These are phyloP conservation scores for Tokudaia tokunoshimensis DNA, from an alignment of 2,797 vertebrate genomes.

Conservation along the genomic window DNA sequence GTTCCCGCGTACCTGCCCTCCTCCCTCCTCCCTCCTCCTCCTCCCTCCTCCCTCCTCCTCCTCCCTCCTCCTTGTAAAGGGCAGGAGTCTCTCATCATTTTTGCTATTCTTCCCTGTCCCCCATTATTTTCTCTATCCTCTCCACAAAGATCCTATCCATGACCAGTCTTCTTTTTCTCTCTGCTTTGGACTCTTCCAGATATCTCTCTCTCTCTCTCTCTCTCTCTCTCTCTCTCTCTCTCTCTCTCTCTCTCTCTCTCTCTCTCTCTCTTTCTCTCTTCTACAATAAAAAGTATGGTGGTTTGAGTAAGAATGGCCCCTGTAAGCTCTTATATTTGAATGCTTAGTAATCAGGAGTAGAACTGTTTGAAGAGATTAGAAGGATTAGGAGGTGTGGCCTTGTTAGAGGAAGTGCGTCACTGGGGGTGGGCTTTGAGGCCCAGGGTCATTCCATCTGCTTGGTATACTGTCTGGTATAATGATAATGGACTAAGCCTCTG, in stretches of 20 bases:
- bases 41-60: neutral
- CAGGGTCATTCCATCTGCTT: neutral
- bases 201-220: neutral
- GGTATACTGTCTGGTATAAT: neutral
- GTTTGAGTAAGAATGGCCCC: neutral
- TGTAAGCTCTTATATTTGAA: neutral
- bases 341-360: neutral
- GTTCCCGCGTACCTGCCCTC: neutral
- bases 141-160: neutral
- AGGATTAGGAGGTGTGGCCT: neutral
- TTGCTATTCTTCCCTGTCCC: neutral
- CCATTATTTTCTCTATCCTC: neutral
- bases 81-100: neutral
- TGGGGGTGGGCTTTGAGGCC: neutral
- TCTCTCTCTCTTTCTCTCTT: too few relatives aligned
- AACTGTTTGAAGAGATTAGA: neutral
- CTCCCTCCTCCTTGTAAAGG: neutral
- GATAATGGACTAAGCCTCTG: neutral
- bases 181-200: neutral
- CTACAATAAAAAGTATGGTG: neutral
- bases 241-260: neutral
- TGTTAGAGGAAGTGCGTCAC: neutral
- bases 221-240: neutral
- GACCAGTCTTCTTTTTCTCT: neutral
- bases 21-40: neutral